Evolutionary conservation across 2,888 invertebrate species (phyloP), one percentile per base, ranked within the genome.

Genomic region (Augochlorella aurata): DNA sequence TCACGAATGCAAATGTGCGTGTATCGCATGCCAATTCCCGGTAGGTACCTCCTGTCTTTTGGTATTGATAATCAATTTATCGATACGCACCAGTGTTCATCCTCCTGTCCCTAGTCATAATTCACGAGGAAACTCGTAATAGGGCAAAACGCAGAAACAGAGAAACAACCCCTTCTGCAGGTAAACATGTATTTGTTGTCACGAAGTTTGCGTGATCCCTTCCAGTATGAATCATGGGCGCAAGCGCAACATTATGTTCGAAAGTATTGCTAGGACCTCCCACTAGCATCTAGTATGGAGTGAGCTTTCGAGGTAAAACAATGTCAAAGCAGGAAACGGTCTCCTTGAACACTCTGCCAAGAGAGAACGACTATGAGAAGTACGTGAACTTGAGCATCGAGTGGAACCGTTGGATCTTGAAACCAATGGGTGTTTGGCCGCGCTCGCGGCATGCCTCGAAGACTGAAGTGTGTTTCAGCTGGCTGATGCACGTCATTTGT

Each of bases 351-450:
- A 5, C 0, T 0, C 1, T 45, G 4, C 0, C 18, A 2, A 47
- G 12, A 8, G 52, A 47, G 1, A 2, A 49, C 10, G 69, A 79
- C 3, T 69, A 49, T 9, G 18, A 58, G 4, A 24, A 7, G 2
- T 9, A 76, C 8, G 3, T 74, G 58, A 79, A 77, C 0, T 88
- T 90, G 45, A 91, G 91, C 45, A 83, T 90, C 1, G 82, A 86
- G 16, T 72, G 90, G 80, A 91, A 87, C 45, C 90, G 90, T 7
- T 91, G 90, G 87, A 83, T 91, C 18, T 58, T 92, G 1, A 88
- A 85, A 12, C 82, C 89, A 0, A 78, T 92, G 21, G 92, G 92
- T 1, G 84, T 84, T 21, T 92, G 92, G 91, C 91, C 92, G 0
- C 4, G 7, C 5, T 50, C 68, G 0, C 0, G 16, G 1, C 16